A percentile compares a stretch with the other conserved stretches of the same genome.
Conservation (phyloP, 2,797 vertebrate species). For the Threskiornis aethiopicus region DNA sequence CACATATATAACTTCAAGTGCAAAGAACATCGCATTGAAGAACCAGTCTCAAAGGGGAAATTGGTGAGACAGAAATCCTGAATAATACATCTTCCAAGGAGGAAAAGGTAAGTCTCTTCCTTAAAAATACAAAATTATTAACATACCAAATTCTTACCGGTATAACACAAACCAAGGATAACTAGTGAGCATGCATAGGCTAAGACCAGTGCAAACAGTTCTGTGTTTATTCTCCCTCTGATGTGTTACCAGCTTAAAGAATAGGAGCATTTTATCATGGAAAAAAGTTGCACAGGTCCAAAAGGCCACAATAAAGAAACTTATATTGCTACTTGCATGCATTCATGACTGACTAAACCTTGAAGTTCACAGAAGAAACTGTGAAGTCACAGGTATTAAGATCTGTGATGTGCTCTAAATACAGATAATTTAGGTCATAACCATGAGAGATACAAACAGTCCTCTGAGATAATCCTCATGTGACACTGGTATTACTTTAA, state of each 20-base stretch:
- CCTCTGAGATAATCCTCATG: slow-evolving; percentile 51
- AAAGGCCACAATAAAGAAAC: neutral
- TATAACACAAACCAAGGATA: neutral
- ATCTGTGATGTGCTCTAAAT: slow-evolving; percentile 24
- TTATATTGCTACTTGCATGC: neutral
- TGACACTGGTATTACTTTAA: slow-evolving; percentile 57
- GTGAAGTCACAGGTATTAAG: slow-evolving; percentile 46
- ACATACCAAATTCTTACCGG: neutral
- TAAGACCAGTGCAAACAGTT: neutral
- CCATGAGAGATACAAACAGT: slow-evolving; percentile 36
- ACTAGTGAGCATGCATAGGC: neutral
- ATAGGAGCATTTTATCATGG: neutral
- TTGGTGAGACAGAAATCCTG: neutral
- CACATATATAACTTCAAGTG: neutral
- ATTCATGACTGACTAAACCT: neutral
- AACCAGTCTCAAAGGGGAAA: neutral
- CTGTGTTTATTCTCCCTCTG: neutral
- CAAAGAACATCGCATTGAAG: neutral
- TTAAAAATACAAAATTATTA: neutral
- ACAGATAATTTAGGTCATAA: slow-evolving; percentile 56
- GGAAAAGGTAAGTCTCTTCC: neutral
- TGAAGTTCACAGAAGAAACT: neutral
- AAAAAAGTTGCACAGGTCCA: neutral
- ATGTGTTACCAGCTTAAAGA: neutral
- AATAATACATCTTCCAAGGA: neutral